Evolutionary conservation across 2,113 vertebrate genomes (phyloP).

Genomic region (Acrocephalus kingi): DNA sequence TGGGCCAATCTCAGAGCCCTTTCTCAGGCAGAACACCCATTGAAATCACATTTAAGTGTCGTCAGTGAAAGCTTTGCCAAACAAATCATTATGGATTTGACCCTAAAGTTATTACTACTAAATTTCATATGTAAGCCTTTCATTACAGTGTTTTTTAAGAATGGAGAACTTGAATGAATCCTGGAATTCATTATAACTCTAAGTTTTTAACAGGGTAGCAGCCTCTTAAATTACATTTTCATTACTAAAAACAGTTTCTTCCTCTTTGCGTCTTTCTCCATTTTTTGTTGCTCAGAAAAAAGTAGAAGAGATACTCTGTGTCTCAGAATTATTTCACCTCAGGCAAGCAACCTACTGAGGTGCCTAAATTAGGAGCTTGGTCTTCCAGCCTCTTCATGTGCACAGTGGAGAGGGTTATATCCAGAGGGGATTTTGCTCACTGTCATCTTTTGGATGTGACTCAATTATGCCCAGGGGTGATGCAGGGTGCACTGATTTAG

Average conservation of each 20-base stretch:
- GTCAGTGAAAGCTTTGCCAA: constrained; percentile 40
- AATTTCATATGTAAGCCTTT: constrained; percentile 44
- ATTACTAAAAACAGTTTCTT: not conserved
- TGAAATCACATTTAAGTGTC: constrained; percentile 46
- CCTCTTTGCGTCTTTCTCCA: rapidly evolving
- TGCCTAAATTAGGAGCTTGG: not conserved
- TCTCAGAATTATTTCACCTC: not conserved
- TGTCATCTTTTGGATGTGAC: not conserved
- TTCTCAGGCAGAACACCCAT: constrained; percentile 31
- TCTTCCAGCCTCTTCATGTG: not conserved
- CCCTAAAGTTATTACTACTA: constrained; percentile 48
- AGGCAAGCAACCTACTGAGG: not conserved
- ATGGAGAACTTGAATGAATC: not conserved
- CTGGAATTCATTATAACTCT: constrained; percentile 28
- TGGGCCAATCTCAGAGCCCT: not conserved
- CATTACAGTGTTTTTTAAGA: constrained; percentile 55
- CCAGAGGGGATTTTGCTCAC: not conserved
- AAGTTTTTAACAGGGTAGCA: not conserved
- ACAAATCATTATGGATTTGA: constrained; percentile 37
- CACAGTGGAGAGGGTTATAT: not conserved
- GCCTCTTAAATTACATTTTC: not conserved
- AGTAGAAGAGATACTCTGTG: not conserved
- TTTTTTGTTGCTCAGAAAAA: not conserved
- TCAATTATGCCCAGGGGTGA: not conserved
- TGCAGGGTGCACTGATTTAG: not conserved